Evolutionary conservation across 2,888 invertebrate genomes (phyloP), one percentile per base, ranked within the genome.

Genomic region (Ashinkailepas kermadecensis): DNA sequence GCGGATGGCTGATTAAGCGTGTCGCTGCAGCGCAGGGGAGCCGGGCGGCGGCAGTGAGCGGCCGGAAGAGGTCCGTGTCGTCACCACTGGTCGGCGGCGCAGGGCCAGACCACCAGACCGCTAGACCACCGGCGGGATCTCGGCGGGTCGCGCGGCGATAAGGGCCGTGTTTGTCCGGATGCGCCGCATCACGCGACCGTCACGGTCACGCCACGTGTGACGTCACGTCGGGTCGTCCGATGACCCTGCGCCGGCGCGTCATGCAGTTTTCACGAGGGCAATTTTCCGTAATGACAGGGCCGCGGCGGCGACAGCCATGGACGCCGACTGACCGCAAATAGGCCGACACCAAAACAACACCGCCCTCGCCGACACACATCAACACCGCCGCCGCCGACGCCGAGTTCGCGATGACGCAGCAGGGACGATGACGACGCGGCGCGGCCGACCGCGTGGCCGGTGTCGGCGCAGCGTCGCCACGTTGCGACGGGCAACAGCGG

Each of bases 281-380:
- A 74, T 74, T 56, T 54, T 54, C 74, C 54, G n/a, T 74, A 74
- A 74, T 74, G 74, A 74, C 70, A 7, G 54, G 39, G n/a, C 70
- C 39, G 18, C 10, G 0, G 56, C 23, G 13, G 74, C 74, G 74
- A 74, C 74, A 56, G 56, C 56, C 56, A 25, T 12, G 12, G 59
- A 13, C 59, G 59, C 59, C 59, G 70, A 0, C 39, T 6, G 18
- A 70, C 74, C 74, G 56, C 74, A 74, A 74, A 74, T 74, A 74
- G 13, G 21, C 54, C 74, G 56, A 8, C 74, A 21, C 74, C 74
- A 54, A 21, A 74, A 39, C 70, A 70, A 39, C 39, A 15, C 39
- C 70, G 13, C 39, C 39, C 39, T 8, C 65, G 65, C 64, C 39
- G 39, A 39, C 39, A 39, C 64, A 64, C 9, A 8, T 6, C 64